Conservation (phyloP, 2,797 vertebrate genomes). For the Nyctibius grandis region DNA sequence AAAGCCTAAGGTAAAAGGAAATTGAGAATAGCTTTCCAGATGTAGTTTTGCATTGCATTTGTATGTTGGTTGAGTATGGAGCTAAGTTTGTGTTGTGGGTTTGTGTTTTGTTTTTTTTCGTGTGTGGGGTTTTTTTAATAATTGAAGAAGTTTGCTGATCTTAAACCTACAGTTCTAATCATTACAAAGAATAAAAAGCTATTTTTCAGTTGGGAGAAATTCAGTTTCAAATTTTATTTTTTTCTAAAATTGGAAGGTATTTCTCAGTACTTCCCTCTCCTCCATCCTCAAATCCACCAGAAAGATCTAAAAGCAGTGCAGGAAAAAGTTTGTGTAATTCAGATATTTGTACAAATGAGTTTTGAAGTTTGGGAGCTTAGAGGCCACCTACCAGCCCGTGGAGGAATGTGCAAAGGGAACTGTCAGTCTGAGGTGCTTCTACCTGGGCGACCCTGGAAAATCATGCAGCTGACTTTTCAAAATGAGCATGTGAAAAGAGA, state of each 20-base stretch:
- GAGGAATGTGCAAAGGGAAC: background rate
- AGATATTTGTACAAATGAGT: background rate
- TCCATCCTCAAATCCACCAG: background rate
- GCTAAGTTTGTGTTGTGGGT: background rate
- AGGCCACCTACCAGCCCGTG: background rate
- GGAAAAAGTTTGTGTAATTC: background rate
- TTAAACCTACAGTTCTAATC: background rate
- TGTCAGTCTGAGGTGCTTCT: rapidly evolving
- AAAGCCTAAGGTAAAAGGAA: background rate
- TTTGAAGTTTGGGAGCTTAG: background rate
- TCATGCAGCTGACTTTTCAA: background rate
- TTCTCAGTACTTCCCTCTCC: background rate
- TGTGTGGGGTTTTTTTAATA: background rate
- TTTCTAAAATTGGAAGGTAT: background rate
- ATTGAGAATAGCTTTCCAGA: background rate
- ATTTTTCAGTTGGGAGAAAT: background rate
- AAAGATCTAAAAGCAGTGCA: background rate
- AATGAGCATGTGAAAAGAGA: background rate
- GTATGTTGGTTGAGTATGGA: background rate
- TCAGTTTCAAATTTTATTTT: background rate
- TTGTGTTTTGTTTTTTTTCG: background rate
- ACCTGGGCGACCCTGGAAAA: background rate
- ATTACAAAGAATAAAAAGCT: background rate
- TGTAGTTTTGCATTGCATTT: background rate
- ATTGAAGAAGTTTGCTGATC: background rate